A percentile compares a stretch with the other conserved stretches of the same genome.
These are phyloP conservation scores for Acipenser transmontanus DNA, from an alignment of 2,797 vertebrate species.

Conservation along the genomic window DNA sequence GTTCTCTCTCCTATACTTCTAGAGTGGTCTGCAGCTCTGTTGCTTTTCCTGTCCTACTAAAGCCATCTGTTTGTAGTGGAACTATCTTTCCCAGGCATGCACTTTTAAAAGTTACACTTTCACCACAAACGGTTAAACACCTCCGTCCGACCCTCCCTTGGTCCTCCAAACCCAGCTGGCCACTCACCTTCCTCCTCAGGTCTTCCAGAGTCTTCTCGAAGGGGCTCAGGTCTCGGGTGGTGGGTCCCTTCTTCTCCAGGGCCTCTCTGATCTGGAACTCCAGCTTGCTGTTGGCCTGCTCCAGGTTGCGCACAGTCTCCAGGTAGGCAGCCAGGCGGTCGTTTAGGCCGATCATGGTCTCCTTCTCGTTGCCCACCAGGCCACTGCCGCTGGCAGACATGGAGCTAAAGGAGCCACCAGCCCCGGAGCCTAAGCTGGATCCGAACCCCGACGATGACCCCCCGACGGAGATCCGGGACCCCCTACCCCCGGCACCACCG, in stretches of 20 bases:
- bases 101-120: no score
- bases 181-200: slow-evolving; percentile 77
- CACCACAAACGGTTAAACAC: no score
- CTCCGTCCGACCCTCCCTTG: background rate
- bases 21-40: no score
- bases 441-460: slow-evolving; percentile 25
- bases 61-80: no score
- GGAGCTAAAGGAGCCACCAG: slow-evolving; percentile 35
- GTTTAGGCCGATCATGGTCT: slow-evolving; percentile 86
- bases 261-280: slow-evolving; percentile 83
- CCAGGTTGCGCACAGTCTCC: slow-evolving; percentile 80
- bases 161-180: background rate
- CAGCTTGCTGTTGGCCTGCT: slow-evolving; percentile 72
- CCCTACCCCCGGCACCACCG: slow-evolving; percentile 66
- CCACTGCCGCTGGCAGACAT: slow-evolving; percentile 45
- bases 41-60: no score
- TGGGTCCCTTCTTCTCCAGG: slow-evolving; percentile 75
- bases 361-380: slow-evolving; percentile 75
- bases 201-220: slow-evolving; percentile 75
- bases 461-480: slow-evolving; percentile 63
- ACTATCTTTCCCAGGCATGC: no score
- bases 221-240: slow-evolving; percentile 72
- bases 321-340: slow-evolving; percentile 83
- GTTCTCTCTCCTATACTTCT: no score
- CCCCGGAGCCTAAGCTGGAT: slow-evolving; percentile 22